phyloP scores from a whole-genome alignment of 1,140 invertebrate species.

The Carposina sasakii region DNA sequence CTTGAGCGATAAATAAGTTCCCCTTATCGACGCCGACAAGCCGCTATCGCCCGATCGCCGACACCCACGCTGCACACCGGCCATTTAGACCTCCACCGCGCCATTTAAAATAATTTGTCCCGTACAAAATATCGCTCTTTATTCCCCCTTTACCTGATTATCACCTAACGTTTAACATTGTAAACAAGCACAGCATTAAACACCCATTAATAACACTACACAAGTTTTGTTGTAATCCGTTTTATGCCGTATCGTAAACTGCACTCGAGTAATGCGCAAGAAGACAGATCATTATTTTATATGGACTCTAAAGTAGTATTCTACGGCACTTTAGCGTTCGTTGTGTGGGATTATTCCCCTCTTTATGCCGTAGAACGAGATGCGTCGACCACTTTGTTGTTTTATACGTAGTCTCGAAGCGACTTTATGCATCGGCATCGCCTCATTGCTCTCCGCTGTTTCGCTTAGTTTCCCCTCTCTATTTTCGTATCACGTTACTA shows the following conservation, averaged over 20 bases:
- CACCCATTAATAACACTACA: constrained; percentile 8
- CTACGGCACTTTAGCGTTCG: constrained; percentile 44
- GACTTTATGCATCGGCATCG: constrained; percentile 64
- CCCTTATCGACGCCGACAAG: constrained; percentile 33
- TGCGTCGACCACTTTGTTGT: constrained; percentile 68
- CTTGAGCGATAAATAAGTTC: constrained; percentile 26
- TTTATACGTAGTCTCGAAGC: constrained; percentile 65
- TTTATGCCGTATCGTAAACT: constrained; percentile 23
- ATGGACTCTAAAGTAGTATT: constrained; percentile 57
- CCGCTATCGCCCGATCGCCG: constrained; percentile 28
- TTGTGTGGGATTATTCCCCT: constrained; percentile 57
- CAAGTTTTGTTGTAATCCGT: constrained; percentile 14
- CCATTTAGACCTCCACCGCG: constrained; percentile 16
- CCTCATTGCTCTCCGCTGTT: constrained; percentile 66
- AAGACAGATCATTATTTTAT: constrained; percentile 64
- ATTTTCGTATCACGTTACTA: constrained; percentile 62
- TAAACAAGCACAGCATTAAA: no score
- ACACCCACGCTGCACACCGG: constrained; percentile 19
- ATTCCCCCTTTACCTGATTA: constrained; percentile 14
- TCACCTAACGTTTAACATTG: constrained; percentile 15
- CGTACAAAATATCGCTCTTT: constrained; percentile 22
- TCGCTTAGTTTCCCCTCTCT: constrained; percentile 60
- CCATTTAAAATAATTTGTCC: constrained; percentile 33
- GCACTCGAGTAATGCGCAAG: constrained; percentile 37
- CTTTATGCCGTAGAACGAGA: constrained; percentile 53